Base-by-base conservation (phyloP, 2,797 vertebrate species). In the Chelmon rostratus region DNA sequence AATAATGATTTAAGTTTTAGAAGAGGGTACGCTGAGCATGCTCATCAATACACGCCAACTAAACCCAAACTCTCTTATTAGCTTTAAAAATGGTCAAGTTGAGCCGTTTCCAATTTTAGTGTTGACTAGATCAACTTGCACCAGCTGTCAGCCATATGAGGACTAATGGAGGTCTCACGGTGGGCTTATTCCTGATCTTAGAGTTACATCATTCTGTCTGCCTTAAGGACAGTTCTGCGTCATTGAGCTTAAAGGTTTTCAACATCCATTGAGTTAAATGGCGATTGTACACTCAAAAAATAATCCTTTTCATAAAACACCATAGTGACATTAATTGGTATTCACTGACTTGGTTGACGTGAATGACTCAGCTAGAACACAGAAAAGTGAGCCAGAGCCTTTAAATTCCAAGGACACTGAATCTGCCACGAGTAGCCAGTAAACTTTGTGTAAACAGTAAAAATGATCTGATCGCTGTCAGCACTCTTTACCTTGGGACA, bases 101-200 rank as follows among this genome's bases (percentile, higher is more conserved):
- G 87, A 86, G 74, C 58, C 76, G 67, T 85, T 89, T 23, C 57
- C 88, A 71, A 74, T 88, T 49, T 85, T 76, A 10, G n/a, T 88
- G 58, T 88, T 79, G 78, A 85, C 76, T 28, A 66, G 62, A 79
- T 86, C 83, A 84, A 78, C 87, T 87, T 89, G 72, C 52, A 73
- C 40, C 76, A 78, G 79, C 88, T 90, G 86, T 91, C 90, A 83
- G 65, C 50, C 50, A 1, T 54, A 49, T 68, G 67, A 81, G 78
- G 67, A 85, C 79, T 88, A 92, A 90, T 90, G 82, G 76, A 88
- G 73, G 84, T 52, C 72, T 82, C 86, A 85, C 31, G 64, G 88
- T 88, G 87, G 49, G 67, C 84, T 90, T 81, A 88, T 89, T 89
- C 75, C 89, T 81, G 73, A 90, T 73, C 76, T 71, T 37, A 54